Conservation (phyloP, 2,888 invertebrate species). For the Diarsia rubi region DNA sequence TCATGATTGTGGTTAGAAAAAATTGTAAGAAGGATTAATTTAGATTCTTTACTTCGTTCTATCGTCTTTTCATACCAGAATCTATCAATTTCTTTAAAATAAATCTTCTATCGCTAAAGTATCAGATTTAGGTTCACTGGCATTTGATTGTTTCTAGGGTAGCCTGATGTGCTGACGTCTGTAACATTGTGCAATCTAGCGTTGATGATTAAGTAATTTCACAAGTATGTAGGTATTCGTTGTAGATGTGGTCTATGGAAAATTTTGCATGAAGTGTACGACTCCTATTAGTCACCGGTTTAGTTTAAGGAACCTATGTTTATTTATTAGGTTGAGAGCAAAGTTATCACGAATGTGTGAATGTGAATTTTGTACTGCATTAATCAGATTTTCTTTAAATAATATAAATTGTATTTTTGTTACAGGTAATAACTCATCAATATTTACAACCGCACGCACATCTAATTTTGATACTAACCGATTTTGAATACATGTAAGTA, state of each 20-base stretch:
- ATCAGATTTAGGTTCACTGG: too few species aligned
- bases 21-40: not conserved
- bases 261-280: not conserved
- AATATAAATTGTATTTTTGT: conserved; percentile 18
- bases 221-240: not conserved
- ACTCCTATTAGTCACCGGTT: not conserved
- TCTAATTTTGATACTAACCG: not conserved
- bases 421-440: conserved; percentile 45
- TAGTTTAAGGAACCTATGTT: not conserved
- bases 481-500: not conserved
- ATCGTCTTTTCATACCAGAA: not conserved
- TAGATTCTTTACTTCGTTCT: not conserved
- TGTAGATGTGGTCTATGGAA: not conserved
- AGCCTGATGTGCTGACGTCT: too few species aligned
- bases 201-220: conserved; percentile 13
- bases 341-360: not conserved
- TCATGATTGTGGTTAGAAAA: conserved; percentile 7
- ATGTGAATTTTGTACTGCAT: not conserved
- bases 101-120: too few species aligned
- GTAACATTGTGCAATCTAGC: conserved; percentile 4
- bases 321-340: not conserved
- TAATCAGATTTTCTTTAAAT: not conserved
- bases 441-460: not conserved
- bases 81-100: too few species aligned
- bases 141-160: too few species aligned